A percentile compares a stretch with the other conserved stretches of the same genome.
Evolutionary conservation across 1,140 invertebrate genomes (phyloP).

Genomic region (Hermetia illucens): DNA sequence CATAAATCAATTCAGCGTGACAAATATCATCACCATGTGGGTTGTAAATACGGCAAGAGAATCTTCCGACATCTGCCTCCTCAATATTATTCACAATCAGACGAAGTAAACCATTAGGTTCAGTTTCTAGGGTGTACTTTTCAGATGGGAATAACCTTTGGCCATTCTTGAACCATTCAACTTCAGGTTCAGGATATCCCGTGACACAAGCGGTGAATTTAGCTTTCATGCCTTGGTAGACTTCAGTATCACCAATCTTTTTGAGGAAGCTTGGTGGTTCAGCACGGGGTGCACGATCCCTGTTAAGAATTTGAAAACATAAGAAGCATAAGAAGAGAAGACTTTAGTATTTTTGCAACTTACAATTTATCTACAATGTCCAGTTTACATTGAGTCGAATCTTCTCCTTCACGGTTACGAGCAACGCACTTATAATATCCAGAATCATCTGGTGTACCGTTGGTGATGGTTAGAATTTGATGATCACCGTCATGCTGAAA

Average conservation of each 20-base stretch:
- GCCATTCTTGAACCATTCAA: slow-evolving; percentile 71
- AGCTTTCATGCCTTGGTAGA: slow-evolving; percentile 74
- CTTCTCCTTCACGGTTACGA: slow-evolving; percentile 66
- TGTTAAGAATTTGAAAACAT: slow-evolving; percentile 29
- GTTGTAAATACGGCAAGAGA: slow-evolving; percentile 68
- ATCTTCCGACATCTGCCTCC: slow-evolving; percentile 65
- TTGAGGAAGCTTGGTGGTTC: slow-evolving; percentile 81
- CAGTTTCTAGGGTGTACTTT: slow-evolving; percentile 65
- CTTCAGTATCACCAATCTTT: slow-evolving; percentile 74
- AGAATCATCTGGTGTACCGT: slow-evolving; percentile 49
- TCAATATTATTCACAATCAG: slow-evolving; percentile 60
- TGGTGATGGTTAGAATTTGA: slow-evolving; percentile 56
- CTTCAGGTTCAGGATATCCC: slow-evolving; percentile 73
- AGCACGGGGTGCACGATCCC: slow-evolving; percentile 54
- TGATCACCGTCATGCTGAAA: slow-evolving; percentile 56
- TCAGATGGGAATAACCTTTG: slow-evolving; percentile 65
- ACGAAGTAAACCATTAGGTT: slow-evolving; percentile 51
- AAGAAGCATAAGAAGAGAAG: too few species aligned
- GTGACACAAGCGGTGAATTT: slow-evolving; percentile 82
- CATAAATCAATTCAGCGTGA: slow-evolving; percentile 63
- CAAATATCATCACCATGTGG: slow-evolving; percentile 71
- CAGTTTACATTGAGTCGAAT: slow-evolving; percentile 54
- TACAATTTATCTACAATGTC: slow-evolving; percentile 71
- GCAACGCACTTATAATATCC: slow-evolving; percentile 67
- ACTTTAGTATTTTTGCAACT: slow-evolving; percentile 22